Evolutionary conservation across 2,113 vertebrate genomes (phyloP).

Genomic region (Nymphicus hollandicus): DNA sequence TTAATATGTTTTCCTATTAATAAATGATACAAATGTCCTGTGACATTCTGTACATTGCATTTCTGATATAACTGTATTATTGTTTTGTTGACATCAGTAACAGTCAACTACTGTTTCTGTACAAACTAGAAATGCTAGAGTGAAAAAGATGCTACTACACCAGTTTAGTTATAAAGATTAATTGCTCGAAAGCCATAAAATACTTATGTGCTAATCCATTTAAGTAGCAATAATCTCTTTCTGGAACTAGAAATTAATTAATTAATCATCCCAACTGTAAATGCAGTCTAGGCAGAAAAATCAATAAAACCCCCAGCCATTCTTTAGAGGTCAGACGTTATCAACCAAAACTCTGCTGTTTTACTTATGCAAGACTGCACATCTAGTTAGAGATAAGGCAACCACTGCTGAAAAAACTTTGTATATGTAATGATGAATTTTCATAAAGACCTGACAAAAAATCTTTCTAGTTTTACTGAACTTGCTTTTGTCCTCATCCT

Average conservation of each 20-base stretch:
- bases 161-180: slow-evolving; percentile 38
- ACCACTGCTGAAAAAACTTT: not conserved
- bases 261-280: slow-evolving; percentile 21
- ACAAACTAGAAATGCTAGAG: not conserved
- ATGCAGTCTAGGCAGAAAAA: slow-evolving; percentile 23
- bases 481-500: not conserved
- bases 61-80: not conserved
- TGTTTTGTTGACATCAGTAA: not conserved
- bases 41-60: not conserved
- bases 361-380: slow-evolving; percentile 9
- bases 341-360: slow-evolving; percentile 1
- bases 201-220: slow-evolving; percentile 12
- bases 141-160: not conserved
- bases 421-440: not conserved
- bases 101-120: not conserved
- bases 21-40: rapidly evolving
- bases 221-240: slow-evolving; percentile 37
- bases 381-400: not conserved
- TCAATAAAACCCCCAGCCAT: not conserved
- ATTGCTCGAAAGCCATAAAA: slow-evolving; percentile 21
- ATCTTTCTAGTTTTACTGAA: not conserved
- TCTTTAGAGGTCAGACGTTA: slow-evolving; percentile 21
- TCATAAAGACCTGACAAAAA: not conserved
- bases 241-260: slow-evolving; percentile 38
- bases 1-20: not conserved